phyloP scores from a whole-genome alignment of 2,888 invertebrate genomes.

The Drosophila mulleri region DNA sequence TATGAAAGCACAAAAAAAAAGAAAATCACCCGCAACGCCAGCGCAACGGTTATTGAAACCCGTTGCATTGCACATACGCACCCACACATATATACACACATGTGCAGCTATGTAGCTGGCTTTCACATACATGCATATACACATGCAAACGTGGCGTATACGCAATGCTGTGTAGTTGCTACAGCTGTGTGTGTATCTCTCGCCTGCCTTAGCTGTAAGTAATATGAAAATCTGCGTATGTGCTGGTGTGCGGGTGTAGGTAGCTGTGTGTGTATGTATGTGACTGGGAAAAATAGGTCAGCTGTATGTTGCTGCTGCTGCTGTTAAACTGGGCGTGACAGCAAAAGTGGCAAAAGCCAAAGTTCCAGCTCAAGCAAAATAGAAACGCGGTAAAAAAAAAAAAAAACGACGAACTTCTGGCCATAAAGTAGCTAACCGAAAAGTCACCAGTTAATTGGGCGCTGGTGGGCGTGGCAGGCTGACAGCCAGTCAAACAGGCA shows the following conservation, averaged over 20 bases:
- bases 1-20: constrained; percentile 42
- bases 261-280: constrained; percentile 19
- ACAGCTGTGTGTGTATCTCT: constrained; percentile 39
- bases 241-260: neutral
- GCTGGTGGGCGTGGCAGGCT: constrained; percentile 67
- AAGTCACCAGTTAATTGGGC: constrained; percentile 68
- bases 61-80: constrained; percentile 17
- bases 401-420: constrained; percentile 35
- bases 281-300: constrained; percentile 69
- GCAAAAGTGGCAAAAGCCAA: constrained; percentile 73
- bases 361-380: constrained; percentile 58
- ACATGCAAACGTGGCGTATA: constrained; percentile 49
- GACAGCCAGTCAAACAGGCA: constrained; percentile 6
- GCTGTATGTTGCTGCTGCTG: constrained; percentile 48
- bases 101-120: constrained; percentile 5
- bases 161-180: constrained; percentile 31
- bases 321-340: constrained; percentile 76
- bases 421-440: constrained; percentile 62
- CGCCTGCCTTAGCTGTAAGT: constrained; percentile 59
- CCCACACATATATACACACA: constrained; percentile 18
- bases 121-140: constrained; percentile 1
- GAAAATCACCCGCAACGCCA: constrained; percentile 21
- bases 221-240: constrained; percentile 64
- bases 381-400: neutral
- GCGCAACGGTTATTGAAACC: constrained; percentile 66